phyloP scores from a whole-genome alignment of 2,888 invertebrate genomes.

The Neuroscelio doddi region DNA sequence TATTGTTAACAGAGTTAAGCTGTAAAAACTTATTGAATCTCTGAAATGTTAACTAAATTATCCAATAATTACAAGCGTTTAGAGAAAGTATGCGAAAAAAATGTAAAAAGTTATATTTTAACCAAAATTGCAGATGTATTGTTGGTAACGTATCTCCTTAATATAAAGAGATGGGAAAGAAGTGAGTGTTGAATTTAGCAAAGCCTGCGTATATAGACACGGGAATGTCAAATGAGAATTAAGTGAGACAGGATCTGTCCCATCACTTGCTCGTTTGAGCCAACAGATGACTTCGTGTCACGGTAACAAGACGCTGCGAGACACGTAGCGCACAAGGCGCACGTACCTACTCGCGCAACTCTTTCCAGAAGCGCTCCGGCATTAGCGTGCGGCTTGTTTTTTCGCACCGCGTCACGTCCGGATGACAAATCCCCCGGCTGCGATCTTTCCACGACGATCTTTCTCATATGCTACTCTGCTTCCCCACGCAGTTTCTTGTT shows the following conservation, averaged over 20 bases:
- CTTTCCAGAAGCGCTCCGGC: slow-evolving; percentile 18
- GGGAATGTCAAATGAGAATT: slow-evolving; percentile 26
- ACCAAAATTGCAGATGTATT: too few species aligned
- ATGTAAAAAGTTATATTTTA: too few species aligned
- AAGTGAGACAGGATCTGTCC: slow-evolving; percentile 21
- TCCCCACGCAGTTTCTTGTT: slow-evolving; percentile 18
- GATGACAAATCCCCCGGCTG: slow-evolving; percentile 62
- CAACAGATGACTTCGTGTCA: slow-evolving; percentile 35
- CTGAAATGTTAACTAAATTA: too few species aligned
- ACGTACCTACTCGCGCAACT: slow-evolving; percentile 9
- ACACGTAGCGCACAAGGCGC: slow-evolving; percentile 15
- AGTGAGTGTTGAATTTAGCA: too few species aligned
- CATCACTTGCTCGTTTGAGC: slow-evolving; percentile 30
- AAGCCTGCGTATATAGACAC: too few species aligned
- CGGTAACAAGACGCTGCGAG: slow-evolving; percentile 33
- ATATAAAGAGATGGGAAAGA: too few species aligned
- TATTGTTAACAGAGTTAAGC: too few species aligned
- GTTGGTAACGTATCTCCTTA: too few species aligned
- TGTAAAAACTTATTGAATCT: too few species aligned
- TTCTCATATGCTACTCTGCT: slow-evolving; percentile 25
- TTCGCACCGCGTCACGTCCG: slow-evolving; percentile 54
- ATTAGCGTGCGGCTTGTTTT: slow-evolving; percentile 40
- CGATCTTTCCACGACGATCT: slow-evolving; percentile 47
- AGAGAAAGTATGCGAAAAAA: too few species aligned
- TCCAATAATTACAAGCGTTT: too few species aligned